Evolutionary conservation across 2,888 invertebrate species (phyloP).

Genomic region (Thera britannica): DNA sequence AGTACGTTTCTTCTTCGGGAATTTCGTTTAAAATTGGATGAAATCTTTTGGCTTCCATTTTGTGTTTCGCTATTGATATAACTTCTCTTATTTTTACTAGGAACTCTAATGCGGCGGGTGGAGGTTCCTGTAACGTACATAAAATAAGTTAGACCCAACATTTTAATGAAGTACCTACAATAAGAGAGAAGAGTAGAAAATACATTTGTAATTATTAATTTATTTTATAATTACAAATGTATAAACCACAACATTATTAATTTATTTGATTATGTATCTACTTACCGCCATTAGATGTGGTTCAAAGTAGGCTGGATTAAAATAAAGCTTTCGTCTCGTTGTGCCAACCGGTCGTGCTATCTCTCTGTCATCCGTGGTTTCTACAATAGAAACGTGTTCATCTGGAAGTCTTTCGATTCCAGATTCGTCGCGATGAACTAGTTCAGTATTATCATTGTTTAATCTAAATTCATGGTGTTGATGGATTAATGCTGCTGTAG

Average conservation of each 20-base stretch:
- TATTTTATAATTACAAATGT: too few species aligned
- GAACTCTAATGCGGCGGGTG: slow-evolving; percentile 95
- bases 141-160: not conserved
- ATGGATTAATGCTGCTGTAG: slow-evolving; percentile 90
- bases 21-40: slow-evolving; percentile 91
- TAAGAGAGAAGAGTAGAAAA: not conserved
- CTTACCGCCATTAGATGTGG: slow-evolving; percentile 92
- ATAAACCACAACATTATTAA: not conserved
- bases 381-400: slow-evolving; percentile 93
- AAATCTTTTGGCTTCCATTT: slow-evolving; percentile 93
- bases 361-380: slow-evolving; percentile 90
- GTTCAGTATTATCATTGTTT: slow-evolving; percentile 62
- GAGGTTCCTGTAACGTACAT: slow-evolving; percentile 89
- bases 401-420: slow-evolving; percentile 90
- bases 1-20: slow-evolving; percentile 89
- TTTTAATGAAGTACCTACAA: not conserved
- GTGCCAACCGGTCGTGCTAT: slow-evolving; percentile 89
- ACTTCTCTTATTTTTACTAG: slow-evolving; percentile 95
- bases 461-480: slow-evolving; percentile 77
- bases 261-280: not conserved
- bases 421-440: slow-evolving; percentile 81
- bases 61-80: slow-evolving; percentile 94
- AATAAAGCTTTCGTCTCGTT: slow-evolving; percentile 92
- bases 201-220: not conserved
- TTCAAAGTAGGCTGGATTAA: slow-evolving; percentile 96